Base-by-base conservation (phyloP, 2,113 vertebrate genomes). In the Epinephelus moara region DNA sequence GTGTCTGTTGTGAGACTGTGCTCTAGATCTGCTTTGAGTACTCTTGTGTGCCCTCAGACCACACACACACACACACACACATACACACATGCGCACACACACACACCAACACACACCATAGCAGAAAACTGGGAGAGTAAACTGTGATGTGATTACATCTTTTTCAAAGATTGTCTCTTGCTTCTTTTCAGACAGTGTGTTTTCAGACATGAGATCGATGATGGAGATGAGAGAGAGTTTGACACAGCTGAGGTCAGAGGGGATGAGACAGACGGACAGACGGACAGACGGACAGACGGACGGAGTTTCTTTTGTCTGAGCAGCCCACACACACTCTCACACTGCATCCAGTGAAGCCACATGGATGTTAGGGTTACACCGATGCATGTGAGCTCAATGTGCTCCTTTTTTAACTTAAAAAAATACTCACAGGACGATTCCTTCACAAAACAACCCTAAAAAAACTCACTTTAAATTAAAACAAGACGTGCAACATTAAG, bases 101-200 rank as follows among this genome's bases (percentile, higher is more conserved):
- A 64, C 55, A 59, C 47, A 30, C 56, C 30, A 30, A 84, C 59
- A 85, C 84, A 87, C 88, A 91, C 84, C 67, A 83, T 79, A 92
- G 81, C 81, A 86, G 88, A 88, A 89, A 89, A 84, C 89, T 88
- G 88, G 86, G 86, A 88, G 89, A 91, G 93, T 93, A 93, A 94
- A 92, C 90, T 93, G 91, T 88, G 92, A 94, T 88, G 88, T 45
- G 59, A 85, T 94, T 57, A 93, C 93, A 90, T 92, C 89, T 92
- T 92, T 88, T 91, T 93, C 82, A 84, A 94, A 91, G 95, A 96
- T 96, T 96, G 95, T 96, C 95, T 96, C 94, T 94, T 94, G 94
- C 94, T 91, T 94, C 87, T 91, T 94, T 93, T 91, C 80, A 78
- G 90, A 88, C 82, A 85, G 90, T 82, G 78, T 83, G 82, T 89